These are phyloP conservation scores for Ecdyonurus torrentis DNA, from an alignment of 2,888 invertebrate species.

Conservation along the genomic window DNA sequence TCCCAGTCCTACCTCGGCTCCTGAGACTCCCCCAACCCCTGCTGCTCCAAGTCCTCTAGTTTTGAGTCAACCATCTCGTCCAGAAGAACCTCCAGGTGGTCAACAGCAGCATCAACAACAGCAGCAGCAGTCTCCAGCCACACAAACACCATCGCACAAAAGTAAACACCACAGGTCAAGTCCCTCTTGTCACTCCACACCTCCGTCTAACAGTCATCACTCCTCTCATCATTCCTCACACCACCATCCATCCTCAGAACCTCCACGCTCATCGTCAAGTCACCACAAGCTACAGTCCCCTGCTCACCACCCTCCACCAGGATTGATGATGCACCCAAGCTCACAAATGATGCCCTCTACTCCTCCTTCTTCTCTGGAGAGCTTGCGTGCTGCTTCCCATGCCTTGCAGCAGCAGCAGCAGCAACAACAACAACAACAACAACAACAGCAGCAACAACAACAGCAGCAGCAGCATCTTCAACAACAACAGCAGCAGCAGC, in stretches of 20 bases:
- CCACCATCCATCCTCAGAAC: conserved; percentile 46
- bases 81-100: conserved; percentile 17
- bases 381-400: conserved; percentile 25
- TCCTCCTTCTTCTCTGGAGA: conserved; percentile 48
- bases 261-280: conserved; percentile 23
- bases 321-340: conserved; percentile 33
- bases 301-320: conserved; percentile 18
- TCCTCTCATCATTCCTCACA: conserved; percentile 28
- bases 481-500: conserved; percentile 14
- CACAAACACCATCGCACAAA: conserved; percentile 10
- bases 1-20: background rate
- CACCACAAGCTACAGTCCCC: conserved; percentile 15
- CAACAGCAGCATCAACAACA: background rate
- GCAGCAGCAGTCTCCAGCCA: conserved; percentile 8
- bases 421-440: conserved; percentile 4
- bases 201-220: conserved; percentile 27
- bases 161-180: conserved; percentile 8
- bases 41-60: conserved; percentile 5
- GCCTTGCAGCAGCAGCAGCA: conserved; percentile 7
- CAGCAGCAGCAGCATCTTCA: conserved; percentile 5
- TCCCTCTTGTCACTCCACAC: conserved; percentile 7
- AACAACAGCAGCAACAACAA: conserved; percentile 7
- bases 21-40: conserved; percentile 3
- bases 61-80: conserved; percentile 15
- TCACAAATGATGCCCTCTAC: conserved; percentile 33